Evolutionary conservation across 2,888 invertebrate species (phyloP), one percentile per base, ranked within the genome.

Genomic region (Brachypalpus laphriformis): DNA sequence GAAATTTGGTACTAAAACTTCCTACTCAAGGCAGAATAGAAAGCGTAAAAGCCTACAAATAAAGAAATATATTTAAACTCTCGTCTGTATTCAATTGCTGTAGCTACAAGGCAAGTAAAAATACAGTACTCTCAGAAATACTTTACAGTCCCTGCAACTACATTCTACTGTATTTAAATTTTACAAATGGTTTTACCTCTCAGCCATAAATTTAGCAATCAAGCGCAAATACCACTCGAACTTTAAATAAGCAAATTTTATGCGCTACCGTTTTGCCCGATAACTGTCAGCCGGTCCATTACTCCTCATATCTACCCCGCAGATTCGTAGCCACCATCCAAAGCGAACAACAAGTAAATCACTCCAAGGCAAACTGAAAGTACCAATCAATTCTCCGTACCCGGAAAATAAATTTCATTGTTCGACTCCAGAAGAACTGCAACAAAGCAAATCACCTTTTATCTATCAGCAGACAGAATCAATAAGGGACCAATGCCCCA

Each of bases 371-470:
- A 47, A 75, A 51, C 68, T 34, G 47, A 81, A 81, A 75, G 74
- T 59, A 37, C 66, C 61, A 74, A 74, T 81, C 68, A 68, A 59
- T 72, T 66, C 37, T 34, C 20, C 28, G 20, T 34, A 61, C 37
- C 66, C 51, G 54, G 47, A 81, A 80, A 22, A 25, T 28, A 59
- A 57, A 66, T 20, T 16, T 16, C 28, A 25, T 22, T 59, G 42
- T 54, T 45, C 31, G 37, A 57, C 77, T 47, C 37, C 8, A 40
- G 25, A 54, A 54, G 22, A 75, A 57, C 31, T 57, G 8, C 16
- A 71, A 76, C 59, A 76, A 82, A 76, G 47, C 68, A 54, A 81
- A 70, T 81, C 74, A 75, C 61, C 25, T 61, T 74, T 74, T 81
- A 75, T 82, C 22, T 82, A 71, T 76, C 70, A 25, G 40, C 8